Base-by-base conservation (phyloP, 2,113 vertebrate species). In the Corvus hawaiiensis region DNA sequence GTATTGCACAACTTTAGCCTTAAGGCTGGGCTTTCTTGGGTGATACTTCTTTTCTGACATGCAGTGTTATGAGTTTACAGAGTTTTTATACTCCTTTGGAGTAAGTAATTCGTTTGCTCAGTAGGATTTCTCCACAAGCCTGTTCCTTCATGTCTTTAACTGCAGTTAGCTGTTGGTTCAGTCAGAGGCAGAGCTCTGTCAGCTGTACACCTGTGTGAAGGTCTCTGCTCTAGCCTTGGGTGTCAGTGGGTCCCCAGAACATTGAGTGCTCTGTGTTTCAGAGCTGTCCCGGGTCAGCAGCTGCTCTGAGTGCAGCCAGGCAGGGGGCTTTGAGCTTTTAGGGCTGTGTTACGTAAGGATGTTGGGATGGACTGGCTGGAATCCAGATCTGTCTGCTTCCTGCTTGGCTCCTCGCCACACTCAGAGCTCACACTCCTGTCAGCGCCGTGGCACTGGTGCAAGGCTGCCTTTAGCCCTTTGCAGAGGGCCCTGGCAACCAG, bases 1-100 rank as follows among this genome's bases (percentile, higher is more conserved):
- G 9, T 59, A 26, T 96, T 95, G 89, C 94, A 91, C 87, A 91
- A 95, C 81, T 64, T 79, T 94, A 94, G 89, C 96, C 95, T 95
- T 17, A 72, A 91, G 96, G 93, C 85, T 96, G 76, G 66, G 68
- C 94, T 97, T 96, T 97, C 92, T 93, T 80, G 30, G 33, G 76
- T 84, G 86, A 93, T 86, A 90, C 54, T 96, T 90, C 63, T 93
- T 94, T 78, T 52, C 69, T 94, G 84, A 75, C 74, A 39, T 26
- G 39, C 46, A 27, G 48, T 15, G 44, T 93, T 86, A 62, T 11
- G 74, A 93, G 78, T 95, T 90, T 78, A 86, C 52, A 61, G 58
- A 86, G 62, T 81, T 93, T 78, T 92, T 90, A 39, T 68, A 35
- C 48, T 94, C 62, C 76, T 94, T 92, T 39, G 56, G 51, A 84